Evolutionary conservation across 2,797 vertebrate species (phyloP).

Genomic region (Pantherophis alleghaniensis): DNA sequence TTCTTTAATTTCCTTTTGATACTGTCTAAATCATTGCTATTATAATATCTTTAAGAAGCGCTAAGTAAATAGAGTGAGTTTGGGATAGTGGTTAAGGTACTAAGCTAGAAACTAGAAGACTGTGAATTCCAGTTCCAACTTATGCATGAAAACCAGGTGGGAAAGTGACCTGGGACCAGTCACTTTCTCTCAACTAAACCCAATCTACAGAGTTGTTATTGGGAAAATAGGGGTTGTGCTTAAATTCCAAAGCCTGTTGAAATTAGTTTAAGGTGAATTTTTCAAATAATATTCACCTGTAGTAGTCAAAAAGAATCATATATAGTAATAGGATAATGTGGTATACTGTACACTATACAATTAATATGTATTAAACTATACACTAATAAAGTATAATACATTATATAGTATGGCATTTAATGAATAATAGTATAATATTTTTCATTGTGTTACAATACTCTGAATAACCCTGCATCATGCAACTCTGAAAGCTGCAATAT

Average conservation of each 20-base stretch:
- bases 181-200: no score
- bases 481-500: constrained; percentile 38
- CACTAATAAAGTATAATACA: not conserved
- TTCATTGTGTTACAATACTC: not conserved
- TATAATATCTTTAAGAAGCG: not conserved
- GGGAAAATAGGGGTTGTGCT: constrained; percentile 3
- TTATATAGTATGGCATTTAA: not conserved
- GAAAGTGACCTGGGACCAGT: no score
- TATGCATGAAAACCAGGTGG: no score
- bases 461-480: not conserved
- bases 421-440: not conserved
- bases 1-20: not conserved
- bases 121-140: no score
- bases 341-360: not conserved
- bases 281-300: constrained; percentile 30
- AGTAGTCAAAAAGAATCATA: constrained; percentile 21
- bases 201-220: no score
- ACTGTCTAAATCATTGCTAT: not conserved
- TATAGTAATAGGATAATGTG: not conserved
- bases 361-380: not conserved
- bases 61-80: no score
- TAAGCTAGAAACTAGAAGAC: no score
- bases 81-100: no score
- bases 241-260: constrained; percentile 42
- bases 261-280: constrained; percentile 49